A percentile compares a stretch with the other conserved stretches of the same genome.
Conservation (phyloP, 1,140 invertebrate genomes). For the Brachionus asplanchnoidis region DNA sequence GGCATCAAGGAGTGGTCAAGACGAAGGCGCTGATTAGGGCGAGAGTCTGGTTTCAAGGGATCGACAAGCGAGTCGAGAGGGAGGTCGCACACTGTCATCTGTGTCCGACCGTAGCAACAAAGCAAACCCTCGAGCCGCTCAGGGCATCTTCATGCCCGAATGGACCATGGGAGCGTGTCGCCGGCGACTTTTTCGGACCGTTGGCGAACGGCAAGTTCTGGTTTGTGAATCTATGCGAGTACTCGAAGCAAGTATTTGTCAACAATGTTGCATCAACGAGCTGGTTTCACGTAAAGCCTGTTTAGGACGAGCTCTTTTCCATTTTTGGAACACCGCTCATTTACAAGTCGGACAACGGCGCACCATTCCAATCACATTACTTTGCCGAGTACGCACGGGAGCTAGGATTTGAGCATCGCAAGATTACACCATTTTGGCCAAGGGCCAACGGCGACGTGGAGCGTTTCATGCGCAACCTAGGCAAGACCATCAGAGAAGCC, state of each 20-base stretch:
- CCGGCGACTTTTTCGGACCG: background rate
- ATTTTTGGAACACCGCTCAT: too few relatives aligned
- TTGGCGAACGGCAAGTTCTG: background rate
- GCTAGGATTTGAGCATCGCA: conserved; percentile 42
- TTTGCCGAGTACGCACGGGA: conserved; percentile 42
- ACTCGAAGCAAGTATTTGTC: background rate
- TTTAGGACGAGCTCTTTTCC: too few relatives aligned
- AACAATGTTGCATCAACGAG: background rate
- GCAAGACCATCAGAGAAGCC: conserved; percentile 27
- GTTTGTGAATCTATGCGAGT: background rate
- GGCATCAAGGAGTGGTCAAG: conserved; percentile 2
- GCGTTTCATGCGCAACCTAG: conserved; percentile 38
- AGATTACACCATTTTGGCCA: conserved; percentile 43
- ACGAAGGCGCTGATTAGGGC: background rate
- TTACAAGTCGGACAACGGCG: too few relatives aligned
- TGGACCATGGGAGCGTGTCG: background rate
- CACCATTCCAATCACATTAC: conserved; percentile 42
- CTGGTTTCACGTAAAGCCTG: too few relatives aligned
- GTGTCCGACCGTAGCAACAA: background rate
- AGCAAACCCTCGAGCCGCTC: background rate
- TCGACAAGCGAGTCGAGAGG: background rate
- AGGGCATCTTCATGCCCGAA: background rate
- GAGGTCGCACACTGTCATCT: background rate
- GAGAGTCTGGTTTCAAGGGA: background rate
- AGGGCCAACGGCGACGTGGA: conserved; percentile 43